phyloP scores from a whole-genome alignment of 2,113 vertebrate genomes.

The Candoia aspera region DNA sequence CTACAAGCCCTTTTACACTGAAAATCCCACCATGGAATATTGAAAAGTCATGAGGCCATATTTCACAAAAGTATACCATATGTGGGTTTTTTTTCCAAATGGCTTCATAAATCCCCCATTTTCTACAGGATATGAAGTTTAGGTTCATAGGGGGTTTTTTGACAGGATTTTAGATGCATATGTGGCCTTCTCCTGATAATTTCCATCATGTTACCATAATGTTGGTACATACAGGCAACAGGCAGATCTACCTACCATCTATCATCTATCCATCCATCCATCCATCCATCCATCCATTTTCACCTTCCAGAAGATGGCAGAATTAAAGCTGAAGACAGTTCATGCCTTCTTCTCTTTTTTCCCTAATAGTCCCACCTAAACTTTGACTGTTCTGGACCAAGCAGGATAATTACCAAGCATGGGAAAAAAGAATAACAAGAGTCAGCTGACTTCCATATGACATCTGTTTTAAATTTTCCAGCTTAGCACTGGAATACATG shows the following conservation, averaged over 20 bases:
- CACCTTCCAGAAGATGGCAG: neutral
- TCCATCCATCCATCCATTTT: neutral
- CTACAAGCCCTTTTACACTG: too few relatives aligned
- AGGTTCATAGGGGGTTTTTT: too few relatives aligned
- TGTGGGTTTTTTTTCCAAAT: too few relatives aligned
- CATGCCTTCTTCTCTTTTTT: neutral
- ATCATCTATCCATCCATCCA: too few relatives aligned
- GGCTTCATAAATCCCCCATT: too few relatives aligned
- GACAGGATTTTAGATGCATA: too few relatives aligned
- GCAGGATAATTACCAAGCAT: neutral
- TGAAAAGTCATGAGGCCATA: too few relatives aligned
- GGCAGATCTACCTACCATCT: too few relatives aligned
- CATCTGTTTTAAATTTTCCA: neutral
- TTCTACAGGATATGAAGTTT: too few relatives aligned
- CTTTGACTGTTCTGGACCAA: neutral
- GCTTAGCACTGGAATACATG: neutral
- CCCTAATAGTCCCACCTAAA: neutral
- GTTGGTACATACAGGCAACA: neutral
- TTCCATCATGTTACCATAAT: neutral
- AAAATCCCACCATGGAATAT: too few relatives aligned
- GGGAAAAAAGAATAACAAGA: neutral
- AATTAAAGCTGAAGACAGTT: neutral
- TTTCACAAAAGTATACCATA: too few relatives aligned
- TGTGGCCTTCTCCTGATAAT: neutral
- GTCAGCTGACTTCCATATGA: neutral